Conservation (phyloP, 2,888 invertebrate genomes). For the Clunio marinus region DNA sequence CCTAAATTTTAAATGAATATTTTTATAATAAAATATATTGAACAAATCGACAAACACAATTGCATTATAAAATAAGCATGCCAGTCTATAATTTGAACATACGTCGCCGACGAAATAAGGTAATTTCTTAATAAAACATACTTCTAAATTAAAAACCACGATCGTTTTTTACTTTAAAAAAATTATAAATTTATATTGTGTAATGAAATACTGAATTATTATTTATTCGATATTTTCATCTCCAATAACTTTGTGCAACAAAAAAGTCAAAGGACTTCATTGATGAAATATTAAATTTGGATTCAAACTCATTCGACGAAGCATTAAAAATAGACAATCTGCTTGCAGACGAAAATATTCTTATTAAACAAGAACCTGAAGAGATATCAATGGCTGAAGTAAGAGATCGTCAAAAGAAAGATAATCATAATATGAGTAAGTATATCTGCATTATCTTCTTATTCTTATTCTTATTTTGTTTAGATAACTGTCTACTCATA, state of each 20-base stretch:
- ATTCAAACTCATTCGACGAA: constrained; percentile 59
- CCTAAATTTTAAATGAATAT: no score
- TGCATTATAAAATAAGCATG: constrained; percentile 23
- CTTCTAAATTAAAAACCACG: not conserved
- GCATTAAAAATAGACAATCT: constrained; percentile 57
- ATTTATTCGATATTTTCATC: not conserved
- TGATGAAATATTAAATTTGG: constrained; percentile 75
- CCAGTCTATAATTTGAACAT: constrained; percentile 37
- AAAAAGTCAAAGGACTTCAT: constrained; percentile 76
- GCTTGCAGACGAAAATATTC: constrained; percentile 57
- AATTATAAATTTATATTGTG: no score
- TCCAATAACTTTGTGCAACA: not conserved
- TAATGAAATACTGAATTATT: constrained; percentile 10
- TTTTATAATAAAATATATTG: no score
- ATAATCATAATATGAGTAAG: constrained; percentile 90
- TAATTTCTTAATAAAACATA: constrained; percentile 30
- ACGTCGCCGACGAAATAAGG: constrained; percentile 38
- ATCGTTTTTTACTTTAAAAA: not conserved
- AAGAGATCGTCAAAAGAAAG: constrained; percentile 79
- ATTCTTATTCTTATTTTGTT: no score
- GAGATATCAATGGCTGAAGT: constrained; percentile 67
- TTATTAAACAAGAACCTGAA: constrained; percentile 64
- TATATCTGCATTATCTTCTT: no score
- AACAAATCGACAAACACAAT: not conserved
- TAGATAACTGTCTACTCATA: no score